Evolutionary conservation across 2,797 vertebrate genomes (phyloP), one percentile per base, ranked within the genome.

Genomic region (Numenius phaeopus): DNA sequence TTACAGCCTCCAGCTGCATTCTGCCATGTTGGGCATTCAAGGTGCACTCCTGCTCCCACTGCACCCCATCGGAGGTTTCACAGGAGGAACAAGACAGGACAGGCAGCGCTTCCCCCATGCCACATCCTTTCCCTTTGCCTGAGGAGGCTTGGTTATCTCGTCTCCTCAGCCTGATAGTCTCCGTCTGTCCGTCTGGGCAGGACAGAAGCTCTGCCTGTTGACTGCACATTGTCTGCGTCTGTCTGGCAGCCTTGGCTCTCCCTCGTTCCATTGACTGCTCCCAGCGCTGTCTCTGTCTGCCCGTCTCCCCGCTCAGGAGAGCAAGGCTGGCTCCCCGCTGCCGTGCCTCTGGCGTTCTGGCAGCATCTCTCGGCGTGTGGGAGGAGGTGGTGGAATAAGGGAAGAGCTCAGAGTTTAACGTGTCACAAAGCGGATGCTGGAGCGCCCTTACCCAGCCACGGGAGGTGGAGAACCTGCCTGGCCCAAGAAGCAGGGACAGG

Each of bases 381-480:
- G 92, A 96, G 94, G 94, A 87, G 83, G 84, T 65, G 87, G 61
- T 22, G 76, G 90, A 85, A n/a, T 11, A 37, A 83, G 90, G 71
- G 90, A 88, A 90, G 87, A 90, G 92, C 89, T 83, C 22, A 4
- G 81, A 21, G 57, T 34, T 70, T 8, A 65, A 83, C 32, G 20
- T 19, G 7, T 32, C 81, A 26, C 58, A 27, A 39, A 81, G 3
- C 69, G 89, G 92, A 84, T 78, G 79, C 89, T 40, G 27, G 86
- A 49, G 72, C 39, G 10, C 76, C 46, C 78, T 64, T 3, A 6
- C 16, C 49, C 69, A 32, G 76, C 65, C 65, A 7, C 0, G 50
- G 58, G 87, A 72, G 70, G 42, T 19, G 65, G n/a, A 70, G 80
- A 59, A 65, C 49, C 80, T 29, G 73, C 81, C 90, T 14, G 52